Conservation (phyloP, 64 coral and sea anemone genomes). For the Porites lutea region DNA sequence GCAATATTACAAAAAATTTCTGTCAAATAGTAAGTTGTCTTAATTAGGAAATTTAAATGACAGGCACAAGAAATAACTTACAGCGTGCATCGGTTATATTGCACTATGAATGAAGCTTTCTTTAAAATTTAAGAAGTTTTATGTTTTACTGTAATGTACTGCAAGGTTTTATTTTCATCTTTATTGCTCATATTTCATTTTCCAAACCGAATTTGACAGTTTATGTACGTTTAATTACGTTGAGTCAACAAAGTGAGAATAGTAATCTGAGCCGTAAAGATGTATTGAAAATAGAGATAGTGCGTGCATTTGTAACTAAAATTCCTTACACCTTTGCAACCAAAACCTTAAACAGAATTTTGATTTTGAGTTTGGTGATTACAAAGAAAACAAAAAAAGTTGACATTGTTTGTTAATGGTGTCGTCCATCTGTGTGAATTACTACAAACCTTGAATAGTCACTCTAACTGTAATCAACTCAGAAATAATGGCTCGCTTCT, state of each 20-base stretch:
- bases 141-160: too few species aligned
- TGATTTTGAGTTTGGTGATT: background rate
- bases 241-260: too few species aligned
- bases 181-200: too few species aligned
- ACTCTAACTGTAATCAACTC: too few species aligned
- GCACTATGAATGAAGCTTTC: background rate
- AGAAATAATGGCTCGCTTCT: too few species aligned
- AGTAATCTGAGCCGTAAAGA: too few species aligned
- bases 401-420: background rate
- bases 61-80: background rate
- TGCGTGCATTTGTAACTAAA: background rate
- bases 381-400: background rate
- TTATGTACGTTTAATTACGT: too few species aligned
- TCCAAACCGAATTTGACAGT: too few species aligned
- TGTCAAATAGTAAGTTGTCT: background rate
- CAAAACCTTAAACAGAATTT: background rate
- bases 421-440: background rate
- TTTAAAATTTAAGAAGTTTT: too few species aligned
- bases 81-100: background rate
- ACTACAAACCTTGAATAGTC: too few species aligned
- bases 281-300: too few species aligned
- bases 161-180: too few species aligned
- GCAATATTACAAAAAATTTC: background rate
- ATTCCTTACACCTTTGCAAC: background rate
- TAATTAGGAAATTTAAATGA: conserved; percentile 11